These are phyloP conservation scores for Chrysocyon brachyurus DNA, from an alignment of 2,797 vertebrate species.

Conservation along the genomic window DNA sequence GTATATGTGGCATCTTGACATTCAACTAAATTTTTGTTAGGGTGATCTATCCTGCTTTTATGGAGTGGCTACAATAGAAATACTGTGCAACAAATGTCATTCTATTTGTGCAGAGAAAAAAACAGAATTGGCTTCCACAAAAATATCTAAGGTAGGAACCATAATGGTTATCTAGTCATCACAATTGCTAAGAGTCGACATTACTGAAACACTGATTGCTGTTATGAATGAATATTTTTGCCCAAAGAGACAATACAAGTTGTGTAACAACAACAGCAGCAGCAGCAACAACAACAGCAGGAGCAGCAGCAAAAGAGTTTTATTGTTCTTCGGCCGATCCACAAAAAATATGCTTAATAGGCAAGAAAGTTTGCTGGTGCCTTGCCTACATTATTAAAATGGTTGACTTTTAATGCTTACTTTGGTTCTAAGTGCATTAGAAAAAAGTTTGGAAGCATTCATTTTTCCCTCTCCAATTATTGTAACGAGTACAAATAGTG, in stretches of 20 bases:
- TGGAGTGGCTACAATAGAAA: neutral
- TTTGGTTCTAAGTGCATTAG: constrained; percentile 26
- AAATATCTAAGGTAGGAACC: neutral
- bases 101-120: neutral
- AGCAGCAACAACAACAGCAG: neutral
- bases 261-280: neutral
- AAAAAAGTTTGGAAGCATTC: constrained; percentile 18
- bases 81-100: neutral
- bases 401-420: neutral
- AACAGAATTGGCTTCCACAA: neutral
- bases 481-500: constrained; percentile 37
- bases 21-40: constrained; percentile 26
- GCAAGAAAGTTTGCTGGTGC: neutral
- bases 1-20: neutral
- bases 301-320: neutral
- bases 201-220: neutral
- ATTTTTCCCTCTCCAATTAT: constrained; percentile 47
- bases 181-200: neutral
- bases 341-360: neutral
- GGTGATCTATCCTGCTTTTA: neutral
- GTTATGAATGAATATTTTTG: neutral
- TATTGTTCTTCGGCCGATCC: neutral
- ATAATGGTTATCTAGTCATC: neutral
- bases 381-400: constrained; percentile 25
- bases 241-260: neutral